A percentile compares a stretch with the other conserved stretches of the same genome.
phyloP scores from a whole-genome alignment of 1,140 invertebrate species.

The Bombus consobrinus region DNA sequence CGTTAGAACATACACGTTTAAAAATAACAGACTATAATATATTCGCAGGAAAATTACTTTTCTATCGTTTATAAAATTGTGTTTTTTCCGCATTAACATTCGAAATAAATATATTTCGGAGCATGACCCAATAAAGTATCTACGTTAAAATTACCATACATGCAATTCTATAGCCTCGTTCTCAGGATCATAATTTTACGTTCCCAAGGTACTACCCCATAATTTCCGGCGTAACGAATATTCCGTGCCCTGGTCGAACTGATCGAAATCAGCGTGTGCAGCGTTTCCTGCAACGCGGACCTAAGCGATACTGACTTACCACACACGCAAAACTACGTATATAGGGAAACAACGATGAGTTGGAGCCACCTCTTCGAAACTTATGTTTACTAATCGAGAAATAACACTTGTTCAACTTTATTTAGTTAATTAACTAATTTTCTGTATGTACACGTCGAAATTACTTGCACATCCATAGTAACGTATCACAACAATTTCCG shows the following conservation, averaged over 20 bases:
- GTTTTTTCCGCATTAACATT: neutral
- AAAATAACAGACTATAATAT: neutral
- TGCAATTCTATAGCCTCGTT: slow-evolving; percentile 36
- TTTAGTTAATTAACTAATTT: neutral
- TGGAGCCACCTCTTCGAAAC: neutral
- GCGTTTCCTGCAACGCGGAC: slow-evolving; percentile 11
- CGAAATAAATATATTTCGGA: neutral
- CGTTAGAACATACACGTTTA: neutral
- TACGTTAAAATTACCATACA: slow-evolving; percentile 13
- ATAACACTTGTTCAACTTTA: neutral
- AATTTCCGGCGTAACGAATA: slow-evolving; percentile 36
- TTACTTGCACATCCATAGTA: neutral
- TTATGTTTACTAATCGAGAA: neutral
- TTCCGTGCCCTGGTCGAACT: slow-evolving; percentile 18
- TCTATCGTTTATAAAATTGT: neutral
- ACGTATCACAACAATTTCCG: neutral
- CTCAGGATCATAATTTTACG: slow-evolving; percentile 26
- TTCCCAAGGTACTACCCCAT: slow-evolving; percentile 11
- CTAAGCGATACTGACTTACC: neutral
- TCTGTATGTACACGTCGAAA: neutral
- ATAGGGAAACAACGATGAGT: neutral
- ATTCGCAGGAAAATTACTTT: neutral
- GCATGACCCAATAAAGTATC: neutral
- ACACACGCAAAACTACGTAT: neutral
- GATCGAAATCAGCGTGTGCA: slow-evolving; percentile 25